Evolutionary conservation across 1,140 invertebrate species (phyloP), one percentile per base, ranked within the genome.

Genomic region (Batillaria attramentaria): DNA sequence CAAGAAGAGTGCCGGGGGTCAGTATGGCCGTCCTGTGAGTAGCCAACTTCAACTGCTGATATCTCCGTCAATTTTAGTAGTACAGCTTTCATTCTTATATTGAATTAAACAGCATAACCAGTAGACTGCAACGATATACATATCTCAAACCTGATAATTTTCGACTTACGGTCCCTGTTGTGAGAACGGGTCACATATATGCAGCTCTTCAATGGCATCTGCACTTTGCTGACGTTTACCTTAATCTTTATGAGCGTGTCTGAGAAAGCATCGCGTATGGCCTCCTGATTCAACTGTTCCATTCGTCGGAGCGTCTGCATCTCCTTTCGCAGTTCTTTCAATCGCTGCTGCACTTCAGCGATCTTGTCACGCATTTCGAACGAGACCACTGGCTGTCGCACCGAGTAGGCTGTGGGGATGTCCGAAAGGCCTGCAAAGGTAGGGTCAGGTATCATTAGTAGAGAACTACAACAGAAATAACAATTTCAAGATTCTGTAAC

Each of bases 211-310:
- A n/a, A n/a, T n/a, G n/a, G n/a, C n/a, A n/a, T n/a, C n/a, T n/a
- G n/a, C n/a, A n/a, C n/a, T n/a, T n/a, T n/a, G n/a, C n/a, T n/a
- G 13, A 37, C 5, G 18, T 70, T 65, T 79, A 91, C 90, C 83
- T 90, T 87, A 57, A 92, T 88, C 80, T 90, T 88, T 39, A 81
- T 79, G 31, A 87, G 96, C 16, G 96, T 95, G 80, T 98, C 97
- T 80, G 95, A 93, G 75, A 99, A 96, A 77, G 96, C 95, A 89
- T 99, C 97, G 46, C 96, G 93, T 78, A 98, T 95, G 31, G 95
- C 95, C 77, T 97, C 95, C 0, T 96, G 95, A 88, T 98, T 97
- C 0, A 96, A 94, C 89, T 98, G 95, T 3, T 97, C 97, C 88
- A 97, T 95, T 24, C 97, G 93, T 3, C 97, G 93, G 35, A 99